phyloP scores from a whole-genome alignment of 2,797 vertebrate genomes.

The Periophthalmus magnuspinnatus region DNA sequence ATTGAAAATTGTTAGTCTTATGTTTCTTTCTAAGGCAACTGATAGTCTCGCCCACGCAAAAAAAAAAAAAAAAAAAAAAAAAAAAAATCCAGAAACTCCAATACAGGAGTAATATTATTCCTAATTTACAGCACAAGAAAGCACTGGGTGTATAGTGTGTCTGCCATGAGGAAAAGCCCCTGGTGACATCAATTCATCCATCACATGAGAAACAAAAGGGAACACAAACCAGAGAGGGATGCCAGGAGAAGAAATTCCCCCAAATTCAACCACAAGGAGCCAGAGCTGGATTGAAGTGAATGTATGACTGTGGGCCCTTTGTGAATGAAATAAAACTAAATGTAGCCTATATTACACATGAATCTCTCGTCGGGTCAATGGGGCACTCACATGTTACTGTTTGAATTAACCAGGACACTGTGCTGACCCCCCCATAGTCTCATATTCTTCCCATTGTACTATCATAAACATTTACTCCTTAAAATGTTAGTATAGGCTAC shows the following conservation, averaged over 20 bases:
- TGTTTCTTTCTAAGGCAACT: slow-evolving; percentile 3
- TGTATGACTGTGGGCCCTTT: not conserved
- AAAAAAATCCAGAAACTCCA: not conserved
- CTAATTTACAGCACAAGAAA: slow-evolving; percentile 1
- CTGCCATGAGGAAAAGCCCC: not conserved
- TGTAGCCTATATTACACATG: not conserved
- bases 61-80: not conserved
- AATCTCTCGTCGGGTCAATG: not conserved
- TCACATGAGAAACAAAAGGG: slow-evolving; percentile 6
- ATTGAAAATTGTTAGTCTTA: not conserved
- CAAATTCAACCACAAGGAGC: not conserved
- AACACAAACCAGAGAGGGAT: not conserved
- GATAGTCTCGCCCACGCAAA: not conserved
- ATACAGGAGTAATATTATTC: slow-evolving; percentile 4
- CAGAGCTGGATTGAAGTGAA: not conserved
- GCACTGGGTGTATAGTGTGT: slow-evolving; percentile 4
- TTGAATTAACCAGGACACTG: not conserved
- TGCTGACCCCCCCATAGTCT: too few species aligned
- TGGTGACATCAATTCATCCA: slow-evolving; percentile 6
- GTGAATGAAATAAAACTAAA: not conserved
- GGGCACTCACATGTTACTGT: not conserved
- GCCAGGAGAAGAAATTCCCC: not conserved
- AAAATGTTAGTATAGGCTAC: too few species aligned
- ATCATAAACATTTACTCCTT: too few species aligned
- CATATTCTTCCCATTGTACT: too few species aligned